Percentiles rank a stretch among this genome's conserved stretches.
These are phyloP conservation scores for Yponomeuta evonymella DNA, from an alignment of 2,888 invertebrate genomes.

Conservation along the genomic window DNA sequence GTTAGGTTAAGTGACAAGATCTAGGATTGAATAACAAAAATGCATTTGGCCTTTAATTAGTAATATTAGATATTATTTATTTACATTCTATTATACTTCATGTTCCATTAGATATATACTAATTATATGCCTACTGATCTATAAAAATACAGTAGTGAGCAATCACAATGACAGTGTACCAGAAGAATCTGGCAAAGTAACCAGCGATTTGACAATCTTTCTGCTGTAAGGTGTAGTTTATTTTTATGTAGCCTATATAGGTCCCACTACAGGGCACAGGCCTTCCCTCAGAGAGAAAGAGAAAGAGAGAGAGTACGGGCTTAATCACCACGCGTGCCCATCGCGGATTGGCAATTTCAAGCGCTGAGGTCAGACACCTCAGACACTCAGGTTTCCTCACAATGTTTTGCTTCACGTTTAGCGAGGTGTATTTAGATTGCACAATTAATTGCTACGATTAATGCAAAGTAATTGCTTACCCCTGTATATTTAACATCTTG, in stretches of 20 bases:
- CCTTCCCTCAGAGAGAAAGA: too few species aligned
- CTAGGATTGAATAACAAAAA: slow-evolving; percentile 1
- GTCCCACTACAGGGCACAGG: too few species aligned
- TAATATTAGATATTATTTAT: neutral
- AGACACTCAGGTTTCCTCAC: too few species aligned
- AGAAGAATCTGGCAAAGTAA: neutral
- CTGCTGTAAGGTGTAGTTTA: too few species aligned
- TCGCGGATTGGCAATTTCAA: too few species aligned
- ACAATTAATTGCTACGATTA: neutral
- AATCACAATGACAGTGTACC: neutral
- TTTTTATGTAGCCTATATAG: too few species aligned
- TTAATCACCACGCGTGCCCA: too few species aligned
- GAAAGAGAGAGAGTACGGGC: too few species aligned
- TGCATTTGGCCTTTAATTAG: neutral
- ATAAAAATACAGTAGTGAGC: neutral
- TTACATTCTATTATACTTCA: neutral
- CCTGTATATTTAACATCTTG: neutral
- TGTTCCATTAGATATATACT: too few species aligned
- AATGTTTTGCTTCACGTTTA: too few species aligned
- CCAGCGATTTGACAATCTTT: neutral
- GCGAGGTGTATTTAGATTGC: too few species aligned
- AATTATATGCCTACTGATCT: neutral
- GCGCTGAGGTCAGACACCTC: too few species aligned
- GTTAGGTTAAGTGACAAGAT: neutral
- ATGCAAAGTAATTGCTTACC: neutral